Percentiles rank a stretch among this genome's conserved stretches.
phyloP scores from a whole-genome alignment of 2,888 invertebrate species.

The Stenolophus ochropezus region DNA sequence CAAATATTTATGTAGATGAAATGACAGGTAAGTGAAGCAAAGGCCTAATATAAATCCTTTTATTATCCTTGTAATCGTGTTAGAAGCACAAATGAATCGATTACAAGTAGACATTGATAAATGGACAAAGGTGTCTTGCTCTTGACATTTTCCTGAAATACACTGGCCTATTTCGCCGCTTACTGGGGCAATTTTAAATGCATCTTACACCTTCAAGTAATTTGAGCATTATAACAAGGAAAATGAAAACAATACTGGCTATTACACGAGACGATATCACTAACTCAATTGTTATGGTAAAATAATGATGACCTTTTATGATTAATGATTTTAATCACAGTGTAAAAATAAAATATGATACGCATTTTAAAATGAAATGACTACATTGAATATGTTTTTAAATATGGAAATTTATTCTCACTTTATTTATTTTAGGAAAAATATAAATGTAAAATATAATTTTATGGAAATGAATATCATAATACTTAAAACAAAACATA shows the following conservation, averaged over 20 bases:
- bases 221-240: neutral
- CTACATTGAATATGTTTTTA: neutral
- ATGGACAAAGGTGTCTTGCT: constrained; percentile 14
- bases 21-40: neutral
- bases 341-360: neutral
- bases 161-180: neutral
- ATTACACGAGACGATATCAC: neutral
- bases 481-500: too few relatives aligned
- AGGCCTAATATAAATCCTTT: neutral
- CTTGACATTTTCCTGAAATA: constrained; percentile 9
- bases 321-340: constrained; percentile 4
- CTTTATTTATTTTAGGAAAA: neutral
- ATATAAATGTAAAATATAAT: neutral
- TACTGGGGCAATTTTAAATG: constrained; percentile 2
- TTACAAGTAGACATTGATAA: constrained; percentile 18
- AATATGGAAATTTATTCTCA: neutral
- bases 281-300: constrained; percentile 2
- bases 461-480: neutral
- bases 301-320: constrained; percentile 9
- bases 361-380: neutral
- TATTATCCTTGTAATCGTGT: constrained; percentile 12
- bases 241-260: neutral
- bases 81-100: constrained; percentile 15
- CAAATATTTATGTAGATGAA: neutral
- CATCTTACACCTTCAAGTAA: neutral